phyloP scores from a whole-genome alignment of 2,113 vertebrate species.

The Odontophorus gujanensis region DNA sequence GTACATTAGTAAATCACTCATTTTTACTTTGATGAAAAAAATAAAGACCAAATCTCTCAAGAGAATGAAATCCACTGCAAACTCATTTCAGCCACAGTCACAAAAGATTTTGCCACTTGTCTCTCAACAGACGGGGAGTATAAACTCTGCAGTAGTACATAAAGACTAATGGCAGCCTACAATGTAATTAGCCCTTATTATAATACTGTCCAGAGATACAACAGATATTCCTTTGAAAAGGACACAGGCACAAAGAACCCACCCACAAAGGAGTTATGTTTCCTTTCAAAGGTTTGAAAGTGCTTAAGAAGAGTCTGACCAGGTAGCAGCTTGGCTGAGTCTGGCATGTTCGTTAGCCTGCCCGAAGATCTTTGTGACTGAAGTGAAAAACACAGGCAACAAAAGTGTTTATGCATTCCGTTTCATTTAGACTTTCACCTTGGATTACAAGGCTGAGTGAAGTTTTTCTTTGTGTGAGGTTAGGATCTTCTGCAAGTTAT shows the following conservation, averaged over 20 bases:
- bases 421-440: slow-evolving; percentile 17
- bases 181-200: slow-evolving; percentile 8
- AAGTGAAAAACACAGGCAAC: not conserved
- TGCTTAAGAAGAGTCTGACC: not conserved
- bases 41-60: not conserved
- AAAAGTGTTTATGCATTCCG: not conserved
- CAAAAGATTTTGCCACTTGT: not conserved
- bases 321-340: not conserved
- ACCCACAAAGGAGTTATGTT: not conserved
- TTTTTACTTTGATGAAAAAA: not conserved
- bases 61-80: not conserved
- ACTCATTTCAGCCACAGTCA: not conserved
- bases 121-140: not conserved
- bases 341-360: not conserved
- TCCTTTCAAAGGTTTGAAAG: slow-evolving; percentile 13
- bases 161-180: not conserved
- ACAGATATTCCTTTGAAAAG: slow-evolving; percentile 4
- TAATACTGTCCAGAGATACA: not conserved
- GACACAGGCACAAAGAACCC: not conserved
- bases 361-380: not conserved
- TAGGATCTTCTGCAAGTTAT: not conserved
- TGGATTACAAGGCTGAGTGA: not conserved
- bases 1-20: not conserved
- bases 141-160: not conserved
- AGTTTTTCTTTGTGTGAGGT: not conserved